Evolutionary conservation across 2,888 invertebrate species (phyloP).

Genomic region (Diachrysia chrysitis): DNA sequence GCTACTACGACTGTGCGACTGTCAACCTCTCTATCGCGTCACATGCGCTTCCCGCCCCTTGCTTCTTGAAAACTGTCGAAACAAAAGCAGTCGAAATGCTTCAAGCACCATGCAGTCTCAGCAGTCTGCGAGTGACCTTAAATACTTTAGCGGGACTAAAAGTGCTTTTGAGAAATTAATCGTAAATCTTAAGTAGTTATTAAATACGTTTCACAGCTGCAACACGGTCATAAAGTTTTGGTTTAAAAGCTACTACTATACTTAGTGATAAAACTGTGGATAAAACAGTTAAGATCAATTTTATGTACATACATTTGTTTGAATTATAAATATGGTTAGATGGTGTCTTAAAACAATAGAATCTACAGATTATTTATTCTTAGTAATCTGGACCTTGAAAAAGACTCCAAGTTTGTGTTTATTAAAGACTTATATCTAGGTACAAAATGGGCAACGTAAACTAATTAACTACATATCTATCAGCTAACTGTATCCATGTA

Average conservation of each 20-base stretch:
- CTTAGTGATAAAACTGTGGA: constrained; percentile 4
- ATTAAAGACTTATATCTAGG: no score
- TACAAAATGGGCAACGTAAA: background rate
- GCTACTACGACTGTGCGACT: no score
- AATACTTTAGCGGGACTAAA: background rate
- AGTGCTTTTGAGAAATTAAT: background rate
- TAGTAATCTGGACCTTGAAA: background rate
- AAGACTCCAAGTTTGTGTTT: background rate
- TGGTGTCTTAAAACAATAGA: background rate
- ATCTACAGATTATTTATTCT: background rate
- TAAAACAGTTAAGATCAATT: background rate
- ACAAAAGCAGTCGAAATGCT: no score
- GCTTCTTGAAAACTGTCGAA: no score
- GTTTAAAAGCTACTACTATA: background rate
- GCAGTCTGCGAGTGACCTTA: no score
- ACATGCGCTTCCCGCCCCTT: no score
- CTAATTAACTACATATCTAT: constrained; percentile 15
- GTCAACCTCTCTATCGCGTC: no score
- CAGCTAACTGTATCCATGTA: constrained; percentile 13
- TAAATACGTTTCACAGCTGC: constrained; percentile 2
- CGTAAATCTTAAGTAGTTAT: background rate
- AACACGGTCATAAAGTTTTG: background rate
- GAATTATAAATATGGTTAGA: background rate
- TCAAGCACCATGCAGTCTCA: no score
- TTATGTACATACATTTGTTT: background rate